Base-by-base conservation (phyloP, 1,140 invertebrate species). In the Sminthurinus signatus region DNA sequence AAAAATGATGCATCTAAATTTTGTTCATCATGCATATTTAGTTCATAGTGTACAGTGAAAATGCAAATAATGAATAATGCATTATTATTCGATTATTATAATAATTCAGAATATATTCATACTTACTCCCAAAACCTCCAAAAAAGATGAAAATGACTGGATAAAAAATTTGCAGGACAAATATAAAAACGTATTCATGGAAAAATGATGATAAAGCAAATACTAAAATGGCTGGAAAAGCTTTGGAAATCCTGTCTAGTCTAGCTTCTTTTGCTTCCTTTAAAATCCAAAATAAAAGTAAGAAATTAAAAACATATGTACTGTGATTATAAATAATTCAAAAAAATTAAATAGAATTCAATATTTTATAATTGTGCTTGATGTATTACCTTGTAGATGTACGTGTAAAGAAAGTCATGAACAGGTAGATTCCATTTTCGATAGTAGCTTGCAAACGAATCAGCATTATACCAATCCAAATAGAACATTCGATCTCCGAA, bases 341-440 rank as follows among this genome's bases (percentile, higher is more conserved):
- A 36, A 5, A 36, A 36, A 36, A 36, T 36, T 54, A 54, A 54
- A 28, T 27, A 23, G 5, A 28, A 54, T 27, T 54, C 23, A 28
- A 54, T n/a, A 5, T 28, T 14, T 10, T 8, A 51, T 21, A 2
- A 27, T 19, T 10, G 25, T 23, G 14, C 36, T 25, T 27, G 28
- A 28, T 2, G 17, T 5, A 29, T 32, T 56, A 95, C 93, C 72
- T 84, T 86, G 76, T 95, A 96, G 19, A 98, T 81, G 76, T 96
- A 95, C 0, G 85, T 85, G 70, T 94, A 91, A 0, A 98, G 79
- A 92, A 93, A 98, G 65, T 95, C 91, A 74, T 96, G 88, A 0
- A 97, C 92, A 0, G 96, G 86, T 8, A 89, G 81, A 75, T 97
- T 98, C 94, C 94, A 97, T 12, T 86, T 89, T 14, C 92, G 81